Percentiles rank a stretch among this genome's conserved stretches.
phyloP scores from a whole-genome alignment of 2,113 vertebrate genomes.

The Patagioenas fasciata region DNA sequence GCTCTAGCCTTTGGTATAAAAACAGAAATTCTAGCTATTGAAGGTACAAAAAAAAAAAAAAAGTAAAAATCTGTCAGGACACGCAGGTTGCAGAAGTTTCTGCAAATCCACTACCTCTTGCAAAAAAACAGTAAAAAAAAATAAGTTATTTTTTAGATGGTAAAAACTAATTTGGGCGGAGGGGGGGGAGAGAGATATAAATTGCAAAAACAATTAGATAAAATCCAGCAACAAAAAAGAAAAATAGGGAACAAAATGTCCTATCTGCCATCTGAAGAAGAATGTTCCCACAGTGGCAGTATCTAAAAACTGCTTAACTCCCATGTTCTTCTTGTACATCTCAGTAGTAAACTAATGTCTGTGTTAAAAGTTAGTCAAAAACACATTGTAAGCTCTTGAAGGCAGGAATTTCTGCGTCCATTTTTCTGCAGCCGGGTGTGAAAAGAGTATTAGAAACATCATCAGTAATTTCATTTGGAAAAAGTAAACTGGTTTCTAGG shows the following conservation, averaged over 20 bases:
- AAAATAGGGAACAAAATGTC: background rate
- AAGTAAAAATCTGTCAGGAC: background rate
- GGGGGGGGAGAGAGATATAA: background rate
- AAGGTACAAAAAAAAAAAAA: background rate
- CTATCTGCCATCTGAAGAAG: background rate
- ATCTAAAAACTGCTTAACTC: background rate
- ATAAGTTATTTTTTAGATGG: background rate
- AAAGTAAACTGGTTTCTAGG: background rate
- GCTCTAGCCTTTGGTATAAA: background rate
- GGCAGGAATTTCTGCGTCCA: background rate
- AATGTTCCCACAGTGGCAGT: background rate
- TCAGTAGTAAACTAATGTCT: rapidly evolving
- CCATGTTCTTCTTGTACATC: background rate
- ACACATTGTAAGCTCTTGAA: background rate
- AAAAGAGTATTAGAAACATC: background rate
- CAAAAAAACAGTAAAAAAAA: background rate
- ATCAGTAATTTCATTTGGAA: background rate
- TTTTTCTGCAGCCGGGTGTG: background rate
- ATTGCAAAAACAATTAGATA: background rate
- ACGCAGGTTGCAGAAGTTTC: background rate
- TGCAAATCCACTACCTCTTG: background rate
- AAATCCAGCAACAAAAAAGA: background rate
- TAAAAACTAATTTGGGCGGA: background rate
- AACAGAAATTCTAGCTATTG: background rate
- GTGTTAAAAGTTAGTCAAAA: background rate